Conservation (phyloP, 1,140 invertebrate genomes). For the Drosophila sechellia region DNA sequence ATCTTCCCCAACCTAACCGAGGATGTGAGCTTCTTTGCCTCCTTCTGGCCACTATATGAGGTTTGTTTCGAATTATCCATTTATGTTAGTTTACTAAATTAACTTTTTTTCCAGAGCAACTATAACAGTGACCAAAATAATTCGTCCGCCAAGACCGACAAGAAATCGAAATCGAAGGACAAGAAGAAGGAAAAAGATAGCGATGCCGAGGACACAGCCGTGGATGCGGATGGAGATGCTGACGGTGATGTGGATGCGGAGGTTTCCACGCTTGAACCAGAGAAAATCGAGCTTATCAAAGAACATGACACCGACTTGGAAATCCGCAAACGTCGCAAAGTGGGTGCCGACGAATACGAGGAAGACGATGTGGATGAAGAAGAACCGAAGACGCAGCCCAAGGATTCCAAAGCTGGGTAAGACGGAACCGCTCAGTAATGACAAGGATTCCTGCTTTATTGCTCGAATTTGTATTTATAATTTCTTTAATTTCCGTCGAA, state of each 20-base stretch:
- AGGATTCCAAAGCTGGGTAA: slow-evolving; percentile 78
- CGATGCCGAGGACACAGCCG: slow-evolving; percentile 85
- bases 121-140: slow-evolving; percentile 53
- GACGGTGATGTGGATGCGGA: slow-evolving; percentile 63
- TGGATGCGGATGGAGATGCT: slow-evolving; percentile 65
- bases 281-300: slow-evolving; percentile 82
- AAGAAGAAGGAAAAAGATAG: slow-evolving; percentile 91
- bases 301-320: slow-evolving; percentile 80
- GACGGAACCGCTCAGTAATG: slow-evolving; percentile 45
- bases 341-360: slow-evolving; percentile 71
- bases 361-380: slow-evolving; percentile 64
- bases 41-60: slow-evolving; percentile 98
- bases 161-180: slow-evolving; percentile 86
- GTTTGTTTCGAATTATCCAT: slow-evolving; percentile 85
- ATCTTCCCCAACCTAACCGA: slow-evolving; percentile 98
- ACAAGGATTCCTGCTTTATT: slow-evolving; percentile 53
- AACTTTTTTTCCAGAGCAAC: slow-evolving; percentile 56
- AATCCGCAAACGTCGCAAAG: slow-evolving; percentile 68
- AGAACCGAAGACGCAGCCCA: slow-evolving; percentile 39
- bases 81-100: not conserved
- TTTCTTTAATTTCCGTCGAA: slow-evolving; percentile 11
- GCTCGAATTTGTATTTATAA: slow-evolving; percentile 64
- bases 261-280: slow-evolving; percentile 64
- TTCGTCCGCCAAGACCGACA: slow-evolving; percentile 82
- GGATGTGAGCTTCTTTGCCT: slow-evolving; percentile 99